phyloP scores from a whole-genome alignment of 2,888 invertebrate species.

The Poecilus cupreus region DNA sequence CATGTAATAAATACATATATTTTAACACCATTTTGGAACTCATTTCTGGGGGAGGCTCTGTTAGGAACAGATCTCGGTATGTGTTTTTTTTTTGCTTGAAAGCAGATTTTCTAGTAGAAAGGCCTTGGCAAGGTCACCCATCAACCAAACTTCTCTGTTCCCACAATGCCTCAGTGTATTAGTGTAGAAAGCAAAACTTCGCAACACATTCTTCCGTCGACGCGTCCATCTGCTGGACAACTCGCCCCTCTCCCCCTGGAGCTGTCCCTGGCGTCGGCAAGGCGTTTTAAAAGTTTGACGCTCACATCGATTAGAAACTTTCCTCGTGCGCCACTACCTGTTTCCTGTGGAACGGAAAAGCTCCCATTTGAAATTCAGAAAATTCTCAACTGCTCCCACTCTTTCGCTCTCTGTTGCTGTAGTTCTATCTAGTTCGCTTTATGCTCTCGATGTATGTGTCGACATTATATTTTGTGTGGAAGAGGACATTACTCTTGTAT shows the following conservation, averaged over 20 bases:
- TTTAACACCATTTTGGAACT: too few relatives aligned
- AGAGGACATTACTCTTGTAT: neutral
- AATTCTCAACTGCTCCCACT: slow-evolving; percentile 18
- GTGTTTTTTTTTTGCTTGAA: too few relatives aligned
- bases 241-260: neutral
- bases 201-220: slow-evolving; percentile 19
- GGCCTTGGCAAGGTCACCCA: neutral
- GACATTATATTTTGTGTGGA: neutral
- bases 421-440: neutral
- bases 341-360: slow-evolving; percentile 48
- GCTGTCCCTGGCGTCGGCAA: slow-evolving; percentile 18
- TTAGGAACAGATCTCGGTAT: too few relatives aligned
- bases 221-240: slow-evolving; percentile 20
- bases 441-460: neutral
- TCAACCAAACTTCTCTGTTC: neutral
- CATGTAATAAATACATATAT: too few relatives aligned
- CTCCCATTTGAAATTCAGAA: slow-evolving; percentile 48
- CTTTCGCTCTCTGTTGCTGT: neutral
- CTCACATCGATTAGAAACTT: slow-evolving; percentile 53
- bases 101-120: neutral
- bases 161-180: slow-evolving; percentile 17
- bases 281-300: slow-evolving; percentile 55
- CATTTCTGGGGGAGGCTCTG: too few relatives aligned
- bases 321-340: slow-evolving; percentile 46
- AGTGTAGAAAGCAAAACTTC: slow-evolving; percentile 32